Evolutionary conservation across 2,888 invertebrate species (phyloP).

Genomic region (Branchipolynoe longqiensis): DNA sequence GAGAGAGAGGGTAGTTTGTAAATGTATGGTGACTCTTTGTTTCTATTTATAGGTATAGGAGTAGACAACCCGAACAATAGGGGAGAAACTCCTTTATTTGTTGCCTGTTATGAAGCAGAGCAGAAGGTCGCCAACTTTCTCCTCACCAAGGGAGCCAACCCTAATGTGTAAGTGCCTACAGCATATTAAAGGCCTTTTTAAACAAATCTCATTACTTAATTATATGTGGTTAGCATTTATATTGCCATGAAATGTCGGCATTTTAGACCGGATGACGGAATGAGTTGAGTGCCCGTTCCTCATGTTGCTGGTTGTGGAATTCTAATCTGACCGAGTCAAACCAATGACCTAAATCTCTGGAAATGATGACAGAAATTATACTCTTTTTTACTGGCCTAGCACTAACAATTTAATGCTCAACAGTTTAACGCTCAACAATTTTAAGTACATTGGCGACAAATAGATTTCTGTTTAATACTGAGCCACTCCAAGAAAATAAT

Average conservation of each 20-base stretch:
- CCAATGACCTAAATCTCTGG: too few species aligned
- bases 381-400: too few species aligned
- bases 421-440: too few species aligned
- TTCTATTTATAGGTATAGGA: conserved; percentile 72
- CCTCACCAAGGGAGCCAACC: conserved; percentile 81
- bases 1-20: not conserved
- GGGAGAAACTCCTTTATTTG: conserved; percentile 82
- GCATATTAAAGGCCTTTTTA: too few species aligned
- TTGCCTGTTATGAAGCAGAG: conserved; percentile 80
- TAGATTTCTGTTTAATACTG: not conserved
- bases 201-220: too few species aligned
- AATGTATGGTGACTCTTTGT: not conserved
- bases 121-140: conserved; percentile 77
- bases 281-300: not conserved
- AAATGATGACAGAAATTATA: too few species aligned
- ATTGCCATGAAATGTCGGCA: too few species aligned
- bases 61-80: conserved; percentile 78
- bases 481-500: not conserved
- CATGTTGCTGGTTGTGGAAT: not conserved
- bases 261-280: not conserved
- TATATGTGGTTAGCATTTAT: not conserved
- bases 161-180: conserved; percentile 79
- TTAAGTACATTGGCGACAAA: too few species aligned
- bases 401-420: too few species aligned
- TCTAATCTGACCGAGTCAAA: too few species aligned